Evolutionary conservation across 2,888 invertebrate genomes (phyloP), one percentile per base, ranked within the genome.

Genomic region (Drosophila paramelanica): DNA sequence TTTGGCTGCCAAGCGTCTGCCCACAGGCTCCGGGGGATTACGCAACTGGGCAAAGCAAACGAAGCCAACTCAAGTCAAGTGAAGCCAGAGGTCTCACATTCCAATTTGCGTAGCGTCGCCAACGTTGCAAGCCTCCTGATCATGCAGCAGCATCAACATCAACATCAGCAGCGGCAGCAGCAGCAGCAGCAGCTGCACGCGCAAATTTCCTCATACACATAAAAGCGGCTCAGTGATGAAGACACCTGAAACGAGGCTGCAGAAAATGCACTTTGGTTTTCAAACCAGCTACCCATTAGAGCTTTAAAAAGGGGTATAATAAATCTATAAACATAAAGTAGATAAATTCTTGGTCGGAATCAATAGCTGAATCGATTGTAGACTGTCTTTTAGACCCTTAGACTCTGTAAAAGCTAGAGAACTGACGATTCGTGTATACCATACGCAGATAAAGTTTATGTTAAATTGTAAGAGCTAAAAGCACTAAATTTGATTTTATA

Each of bases 71-170:
- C 76, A 58, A 52, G 65, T 55, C 39, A 46, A 59, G 47, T 23
- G 10, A 79, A 72, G 80, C 71, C 86, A 84, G 83, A 84, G 83
- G 83, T 84, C 83, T 86, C 73, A 64, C 83, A 86, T 84, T 83
- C 81, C 83, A 79, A 83, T 79, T 84, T 79, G 77, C 86, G 81
- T 79, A 76, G 81, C 78, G 65, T 58, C 69, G 67, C 51, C 59
- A 41, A 42, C 41, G 46, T 49, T 57, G 43, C 39, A 7, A 25
- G 31, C 10, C 57, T 43, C 59, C 55, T 47, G 61, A 66, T 47
- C 42, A 38, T 31, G 31, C 31, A 31, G 31, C 23, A 10, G 31
- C 31, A 31, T 1, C 31, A 8, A 3, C 31, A 31, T 1, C 8
- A 3, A 8, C 31, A 31, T 1, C 31, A 7, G 7, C 27, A 27